These are phyloP conservation scores for Acrossocheilus fasciatus DNA, from an alignment of 2,797 vertebrate species.

Conservation along the genomic window DNA sequence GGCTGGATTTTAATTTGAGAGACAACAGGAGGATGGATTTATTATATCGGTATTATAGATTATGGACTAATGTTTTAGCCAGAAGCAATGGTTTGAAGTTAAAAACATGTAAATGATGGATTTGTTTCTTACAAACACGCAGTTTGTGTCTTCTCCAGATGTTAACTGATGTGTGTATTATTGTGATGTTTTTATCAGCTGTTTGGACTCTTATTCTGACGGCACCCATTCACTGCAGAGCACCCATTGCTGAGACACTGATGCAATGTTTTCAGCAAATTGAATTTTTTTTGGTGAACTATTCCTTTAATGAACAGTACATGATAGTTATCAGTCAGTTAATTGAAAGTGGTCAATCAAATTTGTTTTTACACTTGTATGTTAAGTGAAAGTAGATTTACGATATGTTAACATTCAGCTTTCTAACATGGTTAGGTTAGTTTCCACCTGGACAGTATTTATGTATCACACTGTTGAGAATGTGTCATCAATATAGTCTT, in stretches of 20 bases:
- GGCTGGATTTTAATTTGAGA: background rate
- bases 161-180: background rate
- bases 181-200: background rate
- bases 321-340: background rate
- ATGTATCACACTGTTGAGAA: slow-evolving; percentile 1
- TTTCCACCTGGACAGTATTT: background rate
- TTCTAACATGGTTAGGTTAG: background rate
- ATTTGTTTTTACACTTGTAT: background rate
- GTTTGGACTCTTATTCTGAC: background rate
- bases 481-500: background rate
- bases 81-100: background rate
- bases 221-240: background rate
- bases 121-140: background rate
- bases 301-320: background rate
- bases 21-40: too few relatives aligned
- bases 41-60: background rate
- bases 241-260: background rate
- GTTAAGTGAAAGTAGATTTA: background rate
- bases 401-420: background rate
- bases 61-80: background rate
- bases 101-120: background rate
- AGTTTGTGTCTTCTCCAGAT: background rate
- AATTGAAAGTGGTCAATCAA: background rate
- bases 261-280: background rate
- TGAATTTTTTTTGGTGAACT: background rate